A percentile compares a stretch with the other conserved stretches of the same genome.
Conservation (phyloP, 2,797 vertebrate genomes). For the Spinus olivaceus region DNA sequence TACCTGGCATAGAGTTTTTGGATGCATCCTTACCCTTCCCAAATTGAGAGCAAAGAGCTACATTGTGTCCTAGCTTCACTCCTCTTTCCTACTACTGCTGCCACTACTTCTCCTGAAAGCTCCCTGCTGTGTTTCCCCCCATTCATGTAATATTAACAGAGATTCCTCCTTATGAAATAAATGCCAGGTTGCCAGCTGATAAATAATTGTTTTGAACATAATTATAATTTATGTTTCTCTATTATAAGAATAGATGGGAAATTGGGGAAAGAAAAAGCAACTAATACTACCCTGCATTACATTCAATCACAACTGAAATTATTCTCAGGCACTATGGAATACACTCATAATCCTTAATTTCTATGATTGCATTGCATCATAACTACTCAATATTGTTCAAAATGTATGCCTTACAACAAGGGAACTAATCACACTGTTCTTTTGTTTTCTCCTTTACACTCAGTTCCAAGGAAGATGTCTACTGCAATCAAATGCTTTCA, state of each 20-base stretch:
- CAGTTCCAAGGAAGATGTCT: neutral
- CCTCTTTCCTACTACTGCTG: neutral
- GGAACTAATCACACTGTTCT: neutral
- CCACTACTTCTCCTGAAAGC: neutral
- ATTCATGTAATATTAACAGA: neutral
- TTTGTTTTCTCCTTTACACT: neutral
- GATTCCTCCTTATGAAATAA: slow-evolving; percentile 18
- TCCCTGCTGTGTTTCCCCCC: neutral
- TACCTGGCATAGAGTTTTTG: neutral
- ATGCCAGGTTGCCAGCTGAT: neutral
- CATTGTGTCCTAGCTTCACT: neutral
- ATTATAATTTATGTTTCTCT: neutral
- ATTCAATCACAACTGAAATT: neutral
- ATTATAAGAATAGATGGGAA: neutral
- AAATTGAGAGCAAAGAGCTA: neutral
- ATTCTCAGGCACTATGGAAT: neutral
- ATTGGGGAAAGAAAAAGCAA: neutral
- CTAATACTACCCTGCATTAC: neutral
- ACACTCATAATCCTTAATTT: neutral
- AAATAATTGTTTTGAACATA: neutral
- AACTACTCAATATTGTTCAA: neutral
- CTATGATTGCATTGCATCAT: neutral
- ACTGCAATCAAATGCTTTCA: neutral
- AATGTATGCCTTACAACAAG: neutral
- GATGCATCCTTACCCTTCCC: neutral